Conservation (phyloP, 37 sponge, comb jelly and placozoan species). For the Aphrocallistes beatrix region DNA sequence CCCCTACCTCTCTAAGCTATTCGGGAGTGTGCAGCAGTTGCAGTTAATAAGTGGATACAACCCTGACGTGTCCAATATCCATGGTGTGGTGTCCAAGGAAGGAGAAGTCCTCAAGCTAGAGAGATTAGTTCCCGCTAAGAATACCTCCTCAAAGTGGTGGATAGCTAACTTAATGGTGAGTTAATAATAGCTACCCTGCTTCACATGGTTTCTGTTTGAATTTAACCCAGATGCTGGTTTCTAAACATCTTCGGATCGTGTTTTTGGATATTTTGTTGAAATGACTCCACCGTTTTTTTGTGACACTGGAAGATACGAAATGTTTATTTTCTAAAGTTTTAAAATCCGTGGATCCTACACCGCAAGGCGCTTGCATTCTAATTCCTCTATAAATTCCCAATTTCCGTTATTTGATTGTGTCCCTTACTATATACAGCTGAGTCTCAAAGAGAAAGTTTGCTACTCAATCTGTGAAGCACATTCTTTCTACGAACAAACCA, state of each 20-base stretch:
- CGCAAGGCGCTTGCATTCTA: too few species aligned
- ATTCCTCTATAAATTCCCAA: too few species aligned
- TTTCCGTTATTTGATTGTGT: too few species aligned
- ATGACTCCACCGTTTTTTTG: too few species aligned
- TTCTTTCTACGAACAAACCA: neutral
- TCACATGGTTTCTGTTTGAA: too few species aligned
- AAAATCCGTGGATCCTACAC: too few species aligned
- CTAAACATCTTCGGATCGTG: too few species aligned
- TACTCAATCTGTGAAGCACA: neutral
- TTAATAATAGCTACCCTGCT: too few species aligned
- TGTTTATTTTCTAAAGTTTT: too few species aligned
- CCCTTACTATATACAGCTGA: neutral
- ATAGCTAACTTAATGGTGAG: conserved; percentile 15
- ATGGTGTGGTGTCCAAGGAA: conserved; percentile 53
- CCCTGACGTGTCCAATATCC: conserved; percentile 23
- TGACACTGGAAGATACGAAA: too few species aligned
- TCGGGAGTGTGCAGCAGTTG: conserved; percentile 50
- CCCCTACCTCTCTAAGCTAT: conserved; percentile 40
- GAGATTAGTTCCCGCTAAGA: conserved; percentile 27
- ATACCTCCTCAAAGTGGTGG: neutral
- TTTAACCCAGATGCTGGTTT: too few species aligned
- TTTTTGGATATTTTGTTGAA: too few species aligned
- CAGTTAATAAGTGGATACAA: conserved; percentile 22
- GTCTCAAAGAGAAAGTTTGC: neutral
- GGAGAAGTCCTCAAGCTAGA: conserved; percentile 43